Conservation (phyloP, 2,888 invertebrate genomes). For the Apodemia mormo region DNA sequence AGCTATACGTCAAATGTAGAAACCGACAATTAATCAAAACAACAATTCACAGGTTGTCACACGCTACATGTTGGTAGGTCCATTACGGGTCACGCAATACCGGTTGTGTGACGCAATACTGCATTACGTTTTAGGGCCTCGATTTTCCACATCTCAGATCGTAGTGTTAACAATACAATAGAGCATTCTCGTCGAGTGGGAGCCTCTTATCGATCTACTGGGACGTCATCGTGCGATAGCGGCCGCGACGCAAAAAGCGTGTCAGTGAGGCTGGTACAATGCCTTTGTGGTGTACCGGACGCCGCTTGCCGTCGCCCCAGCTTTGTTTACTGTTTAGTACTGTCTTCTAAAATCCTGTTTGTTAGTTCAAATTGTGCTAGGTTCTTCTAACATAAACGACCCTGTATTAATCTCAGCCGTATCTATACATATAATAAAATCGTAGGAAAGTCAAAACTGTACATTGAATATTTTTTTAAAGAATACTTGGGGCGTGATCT, state of each 20-base stretch:
- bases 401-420: too few relatives aligned
- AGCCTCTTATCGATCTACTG: slow-evolving; percentile 79
- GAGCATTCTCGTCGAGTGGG: slow-evolving; percentile 75
- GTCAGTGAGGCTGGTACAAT: slow-evolving; percentile 75
- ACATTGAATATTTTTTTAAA: too few relatives aligned
- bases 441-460: too few relatives aligned
- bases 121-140: slow-evolving; percentile 68
- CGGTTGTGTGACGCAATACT: slow-evolving; percentile 39
- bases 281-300: slow-evolving; percentile 77
- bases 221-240: slow-evolving; percentile 80
- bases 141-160: slow-evolving; percentile 76
- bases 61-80: slow-evolving; percentile 25
- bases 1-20: slow-evolving; percentile 33
- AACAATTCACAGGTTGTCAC: slow-evolving; percentile 37
- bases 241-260: slow-evolving; percentile 78
- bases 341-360: slow-evolving; percentile 69
- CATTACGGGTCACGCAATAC: slow-evolving; percentile 35
- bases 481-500: too few relatives aligned
- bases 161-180: slow-evolving; percentile 76
- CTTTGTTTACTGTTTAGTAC: slow-evolving; percentile 77
- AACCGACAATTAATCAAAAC: slow-evolving; percentile 37
- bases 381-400: too few relatives aligned
- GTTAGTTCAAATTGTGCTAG: slow-evolving; percentile 50
- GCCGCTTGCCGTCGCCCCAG: slow-evolving; percentile 69
- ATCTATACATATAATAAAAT: too few relatives aligned